phyloP scores from a whole-genome alignment of 2,113 vertebrate genomes.

The Crocuta crocuta region DNA sequence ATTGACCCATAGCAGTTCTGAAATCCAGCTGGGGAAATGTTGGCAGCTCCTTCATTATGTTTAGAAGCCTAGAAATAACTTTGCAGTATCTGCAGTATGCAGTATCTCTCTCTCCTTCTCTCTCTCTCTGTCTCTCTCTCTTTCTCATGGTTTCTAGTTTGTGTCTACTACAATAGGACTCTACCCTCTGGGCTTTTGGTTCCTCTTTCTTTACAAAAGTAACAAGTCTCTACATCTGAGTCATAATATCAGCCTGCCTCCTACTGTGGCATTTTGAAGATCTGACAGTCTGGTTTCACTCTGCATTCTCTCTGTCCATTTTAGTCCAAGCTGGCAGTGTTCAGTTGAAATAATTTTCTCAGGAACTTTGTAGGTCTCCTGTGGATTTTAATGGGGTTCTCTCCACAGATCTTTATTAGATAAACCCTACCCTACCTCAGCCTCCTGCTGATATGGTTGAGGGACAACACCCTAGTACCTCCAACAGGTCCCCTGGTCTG shows the following conservation, averaged over 20 bases:
- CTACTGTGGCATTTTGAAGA: background rate
- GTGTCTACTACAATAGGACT: background rate
- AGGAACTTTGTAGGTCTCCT: background rate
- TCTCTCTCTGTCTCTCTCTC: background rate
- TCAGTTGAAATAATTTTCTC: background rate
- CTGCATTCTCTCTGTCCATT: background rate
- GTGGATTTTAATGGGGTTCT: background rate
- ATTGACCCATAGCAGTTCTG: background rate
- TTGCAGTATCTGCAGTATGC: too few species aligned
- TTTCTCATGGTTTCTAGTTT: background rate
- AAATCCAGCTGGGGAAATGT: background rate
- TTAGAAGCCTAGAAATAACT: background rate
- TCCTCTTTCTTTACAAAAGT: background rate
- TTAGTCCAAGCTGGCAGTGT: background rate
- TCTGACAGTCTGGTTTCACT: background rate
- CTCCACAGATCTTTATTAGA: background rate
- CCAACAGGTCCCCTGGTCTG: background rate
- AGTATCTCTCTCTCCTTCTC: background rate
- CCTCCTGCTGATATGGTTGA: background rate
- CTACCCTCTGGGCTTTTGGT: background rate
- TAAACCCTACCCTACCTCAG: background rate
- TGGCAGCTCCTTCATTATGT: background rate
- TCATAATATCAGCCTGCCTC: background rate
- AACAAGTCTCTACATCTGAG: background rate
- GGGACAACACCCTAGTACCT: background rate